A percentile compares a stretch with the other conserved stretches of the same genome.
Conservation (phyloP, 1,140 invertebrate genomes). For the Diorhabda elongata region DNA sequence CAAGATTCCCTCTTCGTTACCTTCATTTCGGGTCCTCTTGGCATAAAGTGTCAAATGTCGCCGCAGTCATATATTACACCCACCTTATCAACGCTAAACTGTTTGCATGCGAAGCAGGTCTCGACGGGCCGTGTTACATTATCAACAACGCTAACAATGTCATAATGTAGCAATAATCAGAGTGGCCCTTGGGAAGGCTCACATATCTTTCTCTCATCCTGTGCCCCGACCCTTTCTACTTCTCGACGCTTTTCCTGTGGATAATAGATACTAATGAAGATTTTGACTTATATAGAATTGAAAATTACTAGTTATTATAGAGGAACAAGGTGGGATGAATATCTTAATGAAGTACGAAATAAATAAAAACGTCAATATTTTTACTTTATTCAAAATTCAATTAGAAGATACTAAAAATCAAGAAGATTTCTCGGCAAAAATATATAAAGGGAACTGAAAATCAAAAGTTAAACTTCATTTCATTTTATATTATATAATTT, state of each 20-base stretch:
- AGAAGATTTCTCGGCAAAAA: too few relatives aligned
- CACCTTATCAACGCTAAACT: not conserved
- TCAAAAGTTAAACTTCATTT: too few relatives aligned
- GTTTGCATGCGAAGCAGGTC: slow-evolving; percentile 8
- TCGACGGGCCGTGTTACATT: slow-evolving; percentile 12
- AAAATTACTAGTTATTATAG: too few relatives aligned
- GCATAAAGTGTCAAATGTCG: slow-evolving; percentile 2
- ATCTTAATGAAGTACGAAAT: too few relatives aligned
- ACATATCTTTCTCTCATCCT: slow-evolving; percentile 16
- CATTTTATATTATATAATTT: too few relatives aligned
- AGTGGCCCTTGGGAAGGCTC: slow-evolving; percentile 17
- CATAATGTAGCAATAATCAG: slow-evolving; percentile 22
- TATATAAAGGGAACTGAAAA: too few relatives aligned
- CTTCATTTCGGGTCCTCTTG: not conserved
- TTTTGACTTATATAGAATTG: too few relatives aligned
- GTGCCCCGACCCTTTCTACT: slow-evolving; percentile 1
- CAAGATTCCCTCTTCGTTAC: not conserved
- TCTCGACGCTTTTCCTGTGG: not conserved
- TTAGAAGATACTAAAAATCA: too few relatives aligned
- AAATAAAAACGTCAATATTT: too few relatives aligned
- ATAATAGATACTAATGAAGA: not conserved
- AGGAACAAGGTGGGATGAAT: too few relatives aligned
- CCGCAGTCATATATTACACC: not conserved
- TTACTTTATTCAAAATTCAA: too few relatives aligned
- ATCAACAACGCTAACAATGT: slow-evolving; percentile 17